Evolutionary conservation across 1,140 invertebrate genomes (phyloP).

Genomic region (Diorhabda sublineata): DNA sequence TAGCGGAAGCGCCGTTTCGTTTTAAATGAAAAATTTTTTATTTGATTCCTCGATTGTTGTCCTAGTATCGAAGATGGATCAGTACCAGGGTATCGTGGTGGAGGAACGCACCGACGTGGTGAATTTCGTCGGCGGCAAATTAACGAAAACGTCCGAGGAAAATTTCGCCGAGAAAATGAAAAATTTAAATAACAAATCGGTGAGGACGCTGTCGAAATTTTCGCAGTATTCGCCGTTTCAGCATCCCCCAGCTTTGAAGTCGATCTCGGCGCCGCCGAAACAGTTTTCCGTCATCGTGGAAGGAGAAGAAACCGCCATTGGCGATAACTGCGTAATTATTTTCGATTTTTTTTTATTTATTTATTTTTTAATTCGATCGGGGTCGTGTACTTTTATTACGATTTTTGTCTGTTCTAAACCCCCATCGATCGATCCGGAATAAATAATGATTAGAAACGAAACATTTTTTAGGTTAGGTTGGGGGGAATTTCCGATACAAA

Average conservation of each 20-base stretch:
- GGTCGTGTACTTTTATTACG: conserved; percentile 9
- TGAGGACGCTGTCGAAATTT: conserved; percentile 28
- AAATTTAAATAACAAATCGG: conserved; percentile 9
- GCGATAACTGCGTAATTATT: conserved; percentile 23
- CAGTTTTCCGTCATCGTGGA: conserved; percentile 39
- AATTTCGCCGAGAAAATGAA: conserved; percentile 23
- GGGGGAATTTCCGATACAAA: too few species aligned
- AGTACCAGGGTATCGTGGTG: conserved; percentile 28
- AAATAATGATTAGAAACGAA: too few species aligned
- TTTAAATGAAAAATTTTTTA: too few species aligned
- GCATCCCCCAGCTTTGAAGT: conserved; percentile 17
- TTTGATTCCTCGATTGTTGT: background rate
- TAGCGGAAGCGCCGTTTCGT: too few species aligned
- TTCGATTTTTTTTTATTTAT: conserved; percentile 11
- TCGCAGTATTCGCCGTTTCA: conserved; percentile 29
- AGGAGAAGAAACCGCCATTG: conserved; percentile 36
- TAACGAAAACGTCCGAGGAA: conserved; percentile 19
- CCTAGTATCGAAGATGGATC: conserved; percentile 15
- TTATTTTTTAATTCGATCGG: conserved; percentile 6
- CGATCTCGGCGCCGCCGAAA: conserved; percentile 26
- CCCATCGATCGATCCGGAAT: conserved; percentile 19
- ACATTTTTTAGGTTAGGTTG: too few species aligned
- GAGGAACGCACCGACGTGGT: conserved; percentile 31
- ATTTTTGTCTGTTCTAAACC: conserved; percentile 26
- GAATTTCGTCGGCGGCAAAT: conserved; percentile 18